Evolutionary conservation across 2,888 invertebrate species (phyloP).

Genomic region (Omphaloscelis lunosa): DNA sequence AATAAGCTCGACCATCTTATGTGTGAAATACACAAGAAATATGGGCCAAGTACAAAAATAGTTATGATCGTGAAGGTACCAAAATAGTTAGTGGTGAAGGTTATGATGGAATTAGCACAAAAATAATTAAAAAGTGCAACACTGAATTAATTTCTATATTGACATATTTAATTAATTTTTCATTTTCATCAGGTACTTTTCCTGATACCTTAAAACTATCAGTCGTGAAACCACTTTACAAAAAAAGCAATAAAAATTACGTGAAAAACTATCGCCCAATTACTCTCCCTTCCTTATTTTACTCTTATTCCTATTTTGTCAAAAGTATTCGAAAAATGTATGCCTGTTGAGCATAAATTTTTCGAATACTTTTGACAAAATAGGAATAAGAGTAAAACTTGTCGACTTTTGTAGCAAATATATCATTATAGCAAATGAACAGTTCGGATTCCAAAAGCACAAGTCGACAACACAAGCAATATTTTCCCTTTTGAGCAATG

Average conservation of each 20-base stretch:
- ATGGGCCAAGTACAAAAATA: too few relatives aligned
- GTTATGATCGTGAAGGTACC: too few relatives aligned
- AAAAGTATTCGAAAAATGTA: not conserved
- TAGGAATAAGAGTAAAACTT: too few relatives aligned
- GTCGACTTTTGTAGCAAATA: not conserved
- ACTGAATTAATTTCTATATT: too few relatives aligned
- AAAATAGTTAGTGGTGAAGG: too few relatives aligned
- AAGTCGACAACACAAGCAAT: not conserved
- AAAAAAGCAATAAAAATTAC: not conserved
- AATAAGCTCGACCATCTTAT: too few relatives aligned
- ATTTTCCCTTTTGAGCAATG: too few relatives aligned
- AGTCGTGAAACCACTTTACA: not conserved
- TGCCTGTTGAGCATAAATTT: too few relatives aligned
- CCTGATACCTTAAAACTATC: not conserved
- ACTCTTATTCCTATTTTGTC: not conserved
- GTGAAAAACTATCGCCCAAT: not conserved
- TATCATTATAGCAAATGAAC: not conserved
- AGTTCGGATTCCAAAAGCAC: not conserved
- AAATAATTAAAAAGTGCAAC: not conserved
- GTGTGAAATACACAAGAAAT: too few relatives aligned
- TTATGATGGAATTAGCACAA: not conserved
- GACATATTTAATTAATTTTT: not conserved
- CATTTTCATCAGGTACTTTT: not conserved
- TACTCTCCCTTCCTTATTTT: too few relatives aligned
- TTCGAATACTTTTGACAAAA: too few relatives aligned